phyloP scores from a whole-genome alignment of 1,140 invertebrate genomes.

The Drosophila bipectinata region DNA sequence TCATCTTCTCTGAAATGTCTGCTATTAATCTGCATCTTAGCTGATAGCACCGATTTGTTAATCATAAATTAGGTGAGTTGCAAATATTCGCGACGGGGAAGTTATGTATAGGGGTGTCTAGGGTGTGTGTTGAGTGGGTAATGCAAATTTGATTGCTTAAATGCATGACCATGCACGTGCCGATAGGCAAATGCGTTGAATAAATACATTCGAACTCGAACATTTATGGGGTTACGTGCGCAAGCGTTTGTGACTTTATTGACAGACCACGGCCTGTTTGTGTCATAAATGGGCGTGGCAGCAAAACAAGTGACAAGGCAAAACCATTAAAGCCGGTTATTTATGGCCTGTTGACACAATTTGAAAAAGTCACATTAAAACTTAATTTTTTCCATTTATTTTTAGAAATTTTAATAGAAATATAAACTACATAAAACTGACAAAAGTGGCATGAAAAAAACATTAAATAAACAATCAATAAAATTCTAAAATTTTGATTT shows the following conservation, averaged over 20 bases:
- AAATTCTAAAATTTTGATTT: not conserved
- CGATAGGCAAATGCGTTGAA: constrained; percentile 3
- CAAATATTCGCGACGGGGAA: not conserved
- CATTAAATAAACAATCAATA: not conserved
- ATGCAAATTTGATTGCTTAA: constrained; percentile 4
- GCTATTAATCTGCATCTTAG: constrained; percentile 4
- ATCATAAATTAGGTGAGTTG: constrained; percentile 23
- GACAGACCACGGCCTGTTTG: constrained; percentile 57
- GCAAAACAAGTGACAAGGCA: constrained; percentile 20
- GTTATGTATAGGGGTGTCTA: too few relatives aligned
- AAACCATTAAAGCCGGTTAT: not conserved
- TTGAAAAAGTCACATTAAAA: not conserved
- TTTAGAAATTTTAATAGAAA: not conserved
- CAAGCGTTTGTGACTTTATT: constrained; percentile 57
- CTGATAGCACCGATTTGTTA: not conserved
- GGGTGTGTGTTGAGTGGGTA: not conserved
- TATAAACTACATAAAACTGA: too few relatives aligned
- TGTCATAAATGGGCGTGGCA: constrained; percentile 22
- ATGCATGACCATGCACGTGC: not conserved
- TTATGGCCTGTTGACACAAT: not conserved
- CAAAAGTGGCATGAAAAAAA: not conserved
- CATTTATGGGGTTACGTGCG: constrained; percentile 42
- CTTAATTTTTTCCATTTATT: not conserved
- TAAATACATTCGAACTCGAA: constrained; percentile 15
- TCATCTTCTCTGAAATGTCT: not conserved